A percentile compares a stretch with the other conserved stretches of the same genome.
phyloP scores from a whole-genome alignment of 2,797 vertebrate genomes.

The Pelobates cultripes region DNA sequence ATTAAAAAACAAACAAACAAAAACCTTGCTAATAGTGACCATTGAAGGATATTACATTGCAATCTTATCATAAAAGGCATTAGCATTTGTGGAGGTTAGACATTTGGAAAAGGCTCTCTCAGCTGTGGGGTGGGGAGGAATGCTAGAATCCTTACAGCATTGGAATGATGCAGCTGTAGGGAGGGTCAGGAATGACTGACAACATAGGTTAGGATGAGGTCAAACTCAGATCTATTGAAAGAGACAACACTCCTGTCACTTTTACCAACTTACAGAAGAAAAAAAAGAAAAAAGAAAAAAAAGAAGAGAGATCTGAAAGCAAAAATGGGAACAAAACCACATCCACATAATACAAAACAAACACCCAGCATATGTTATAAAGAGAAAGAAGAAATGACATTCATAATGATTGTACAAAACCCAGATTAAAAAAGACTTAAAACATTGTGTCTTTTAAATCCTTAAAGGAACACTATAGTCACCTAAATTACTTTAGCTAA shows the following conservation, averaged over 20 bases:
- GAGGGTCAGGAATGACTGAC: slow-evolving; percentile 8
- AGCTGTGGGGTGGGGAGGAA: slow-evolving; percentile 29
- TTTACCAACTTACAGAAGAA: not conserved
- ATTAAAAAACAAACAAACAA: no score
- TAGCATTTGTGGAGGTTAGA: no score
- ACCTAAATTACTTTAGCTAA: no score
- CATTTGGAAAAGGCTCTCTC: not conserved
- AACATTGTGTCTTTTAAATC: no score
- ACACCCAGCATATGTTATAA: no score
- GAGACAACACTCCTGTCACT: not conserved
- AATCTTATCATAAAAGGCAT: no score
- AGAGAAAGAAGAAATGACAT: no score
- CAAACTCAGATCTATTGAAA: not conserved
- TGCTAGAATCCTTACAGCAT: not conserved
- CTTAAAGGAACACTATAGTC: no score
- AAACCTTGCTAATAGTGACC: no score
- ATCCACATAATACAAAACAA: not conserved
- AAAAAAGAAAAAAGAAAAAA: not conserved
- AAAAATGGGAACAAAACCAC: not conserved
- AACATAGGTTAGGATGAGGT: not conserved
- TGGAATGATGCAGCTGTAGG: slow-evolving; percentile 25
- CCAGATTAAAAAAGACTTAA: no score
- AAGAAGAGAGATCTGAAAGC: not conserved
- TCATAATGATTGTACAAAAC: no score
- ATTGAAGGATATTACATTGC: no score